phyloP scores from a whole-genome alignment of 1,140 invertebrate species.

The Drosophila orosa region DNA sequence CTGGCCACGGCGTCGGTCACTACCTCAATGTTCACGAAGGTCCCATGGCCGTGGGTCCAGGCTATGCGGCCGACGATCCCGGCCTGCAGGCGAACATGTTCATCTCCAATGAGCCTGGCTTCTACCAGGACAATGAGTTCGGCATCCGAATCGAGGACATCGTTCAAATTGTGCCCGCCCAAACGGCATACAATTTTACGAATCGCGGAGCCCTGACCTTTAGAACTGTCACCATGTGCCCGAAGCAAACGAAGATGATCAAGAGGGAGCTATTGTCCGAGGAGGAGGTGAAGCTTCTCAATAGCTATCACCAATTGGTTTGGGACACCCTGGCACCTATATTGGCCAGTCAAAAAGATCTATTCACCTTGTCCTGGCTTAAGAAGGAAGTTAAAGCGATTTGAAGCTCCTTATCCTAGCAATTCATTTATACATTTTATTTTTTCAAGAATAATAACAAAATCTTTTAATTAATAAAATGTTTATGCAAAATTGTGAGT shows the following conservation, averaged over 20 bases:
- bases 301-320: slow-evolving; percentile 91
- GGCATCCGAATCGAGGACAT: slow-evolving; percentile 98
- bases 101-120: slow-evolving; percentile 95
- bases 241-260: slow-evolving; percentile 96
- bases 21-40: slow-evolving; percentile 99
- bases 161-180: slow-evolving; percentile 87
- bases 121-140: slow-evolving; percentile 93
- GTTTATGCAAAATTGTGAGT: neutral
- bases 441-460: neutral
- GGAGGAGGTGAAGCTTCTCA: slow-evolving; percentile 92
- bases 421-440: neutral
- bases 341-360: slow-evolving; percentile 87
- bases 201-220: slow-evolving; percentile 94
- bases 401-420: too few relatives aligned
- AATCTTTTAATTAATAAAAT: neutral
- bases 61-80: slow-evolving; percentile 89
- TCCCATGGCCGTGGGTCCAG: slow-evolving; percentile 90
- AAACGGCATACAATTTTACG: slow-evolving; percentile 89
- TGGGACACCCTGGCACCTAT: slow-evolving; percentile 89
- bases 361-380: slow-evolving; percentile 90
- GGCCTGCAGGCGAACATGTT: slow-evolving; percentile 95
- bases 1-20: slow-evolving; percentile 98
- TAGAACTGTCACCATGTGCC: slow-evolving; percentile 95
- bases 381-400: slow-evolving; percentile 89
- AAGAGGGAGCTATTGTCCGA: slow-evolving; percentile 91